Evolutionary conservation across 1,140 invertebrate genomes (phyloP), one percentile per base, ranked within the genome.

Genomic region (Trissolcus basalis): DNA sequence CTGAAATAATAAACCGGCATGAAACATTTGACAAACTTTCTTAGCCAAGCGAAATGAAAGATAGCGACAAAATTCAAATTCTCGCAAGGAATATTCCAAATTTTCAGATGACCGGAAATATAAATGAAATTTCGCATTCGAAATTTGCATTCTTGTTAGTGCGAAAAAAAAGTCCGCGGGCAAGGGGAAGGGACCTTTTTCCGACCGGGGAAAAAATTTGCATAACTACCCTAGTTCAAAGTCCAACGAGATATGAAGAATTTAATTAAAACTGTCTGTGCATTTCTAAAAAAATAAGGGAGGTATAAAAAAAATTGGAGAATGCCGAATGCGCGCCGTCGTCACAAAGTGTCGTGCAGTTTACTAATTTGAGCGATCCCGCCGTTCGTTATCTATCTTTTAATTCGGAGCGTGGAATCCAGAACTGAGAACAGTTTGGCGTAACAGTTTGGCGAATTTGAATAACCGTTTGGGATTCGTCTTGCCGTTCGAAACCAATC

Each of bases 1-100:
- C n/a, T n/a, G n/a, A n/a, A n/a, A n/a, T n/a, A n/a, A n/a, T n/a
- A n/a, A n/a, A n/a, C n/a, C n/a, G n/a, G n/a, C n/a, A n/a, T n/a
- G n/a, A n/a, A n/a, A n/a, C n/a, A n/a, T n/a, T n/a, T n/a, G n/a
- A n/a, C n/a, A n/a, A n/a, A n/a, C n/a, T n/a, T n/a, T n/a, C n/a
- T n/a, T n/a, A n/a, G n/a, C n/a, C n/a, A n/a, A n/a, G n/a, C n/a
- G n/a, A n/a, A n/a, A n/a, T n/a, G n/a, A n/a, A n/a, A n/a, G 65
- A 76, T 76, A 36, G 39, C 16, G 73, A 76, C n/a, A 76, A 75
- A 76, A 76, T 76, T 69, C 60, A 65, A 69, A 70, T 70, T 76
- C 60, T 64, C 56, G 15, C 44, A 48, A 60, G 60, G 70, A 70
- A n/a, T n/a, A n/a, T n/a, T n/a, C 73, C 64, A 76, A 70, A 70